Base-by-base conservation (phyloP, 1,140 invertebrate species). In the Rhagoletis zephyria region DNA sequence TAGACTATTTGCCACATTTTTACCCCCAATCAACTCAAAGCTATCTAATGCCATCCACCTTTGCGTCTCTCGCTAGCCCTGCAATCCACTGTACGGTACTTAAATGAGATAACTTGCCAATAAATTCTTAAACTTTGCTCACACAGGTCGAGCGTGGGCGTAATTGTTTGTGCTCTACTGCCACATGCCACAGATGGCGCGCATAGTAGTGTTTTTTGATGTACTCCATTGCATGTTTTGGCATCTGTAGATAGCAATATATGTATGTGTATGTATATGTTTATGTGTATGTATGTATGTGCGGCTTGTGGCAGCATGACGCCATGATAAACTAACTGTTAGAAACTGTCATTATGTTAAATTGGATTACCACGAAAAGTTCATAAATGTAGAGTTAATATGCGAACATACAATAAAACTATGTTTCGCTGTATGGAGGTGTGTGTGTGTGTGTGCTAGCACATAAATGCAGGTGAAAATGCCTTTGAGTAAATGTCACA, bases 51-150 rank as follows among this genome's bases (percentile, higher is more conserved):
- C 48, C 19, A 6, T 48, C 7, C 74, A 48, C 74, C 48, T 59
- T 51, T 51, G 74, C 12, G 1, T n/a, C 74, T 30, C 30, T 30
- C 30, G 30, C 30, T 30, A 0, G 48, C 64, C 4, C 74, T 56
- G 42, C 48, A 81, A 81, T 56, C 9, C 74, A 81, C 74, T 30
- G 30, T 19, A 56, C 30, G 74, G 74, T 81, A 81, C 74, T 81
- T 81, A 81, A 81, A 56, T 14, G 45, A 81, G 74, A 81, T 81
- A 81, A 56, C 48, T 81, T 81, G 74, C 74, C 74, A 81, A 56
- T 81, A 81, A 81, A 81, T 81, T 81, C 74, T 81, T 81, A 81
- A 81, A 81, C 74, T 81, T 81, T 59, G 48, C 51, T 48, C 48
- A 45, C 64, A 77, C 74, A 30, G 51, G n/a, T 30, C 48, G 74